Evolutionary conservation across 2,113 vertebrate genomes (phyloP), one percentile per base, ranked within the genome.

Genomic region (Chloropsis hardwickii): DNA sequence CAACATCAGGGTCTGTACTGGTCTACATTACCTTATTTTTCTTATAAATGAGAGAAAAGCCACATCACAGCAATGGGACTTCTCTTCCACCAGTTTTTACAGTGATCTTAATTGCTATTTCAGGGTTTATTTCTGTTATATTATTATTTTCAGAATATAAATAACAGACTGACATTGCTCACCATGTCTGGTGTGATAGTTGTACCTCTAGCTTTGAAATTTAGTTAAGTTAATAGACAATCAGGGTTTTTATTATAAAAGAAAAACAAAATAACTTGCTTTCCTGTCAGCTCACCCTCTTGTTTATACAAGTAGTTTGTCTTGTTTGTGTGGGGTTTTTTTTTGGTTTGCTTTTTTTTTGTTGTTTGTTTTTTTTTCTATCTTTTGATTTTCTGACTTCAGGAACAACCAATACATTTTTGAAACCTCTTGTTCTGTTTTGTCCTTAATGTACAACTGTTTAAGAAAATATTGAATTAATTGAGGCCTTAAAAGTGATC

Each of bases 111-210:
- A 88, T 73, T 92, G 69, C 69, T 84, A 24, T 89, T 86, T 94
- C 37, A 28, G 42, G 53, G 44, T 27, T 92, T 71, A 51, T 54
- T 62, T 70, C 24, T 86, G 28, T 86, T 77, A 51, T 56, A 57
- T 66, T 81, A 35, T n/a, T 48, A 17, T 78, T 94, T 97, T 92
- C 53, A 95, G 91, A 91, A 31, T 66, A 81, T 56, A 54, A 79
- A 31, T 56, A 90, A 27, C 16, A 45, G 28, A 62, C 31, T 81
- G 64, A 73, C 22, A 71, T 76, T 12, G 8, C 11, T 47, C 16
- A 62, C 33, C 17, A 47, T 67, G 8, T 51, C 23, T 69, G 8
- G 6, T 81, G 40, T 66, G 6, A 12, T 35, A 86, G 47, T 58
- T 90, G 35, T 54, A 89, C 18, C 28, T 66, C 18, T 62, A 40